Evolutionary conservation across 2,797 vertebrate genomes (phyloP), one percentile per base, ranked within the genome.

Genomic region (Hoplostethus atlanticus): DNA sequence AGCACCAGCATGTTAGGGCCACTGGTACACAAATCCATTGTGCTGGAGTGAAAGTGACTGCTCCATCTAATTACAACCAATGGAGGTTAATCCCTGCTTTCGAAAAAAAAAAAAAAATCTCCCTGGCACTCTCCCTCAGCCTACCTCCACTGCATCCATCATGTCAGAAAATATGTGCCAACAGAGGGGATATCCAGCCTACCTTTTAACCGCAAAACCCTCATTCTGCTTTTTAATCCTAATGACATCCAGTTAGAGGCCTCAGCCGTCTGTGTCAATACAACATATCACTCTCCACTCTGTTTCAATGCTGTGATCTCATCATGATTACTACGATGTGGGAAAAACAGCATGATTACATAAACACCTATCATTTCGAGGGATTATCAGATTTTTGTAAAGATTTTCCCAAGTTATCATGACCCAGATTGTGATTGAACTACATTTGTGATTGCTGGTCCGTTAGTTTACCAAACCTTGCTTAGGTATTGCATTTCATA

Each of bases 21-120:
- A 53, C 46, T 15, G 34, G 31, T 21, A 57, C 56, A 77, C 70
- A 90, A 81, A 90, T 82, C 78, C 82, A 81, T 75, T 84, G 83
- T 79, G 57, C 52, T 77, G 53, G 60, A 81, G 73, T 51, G 67
- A 60, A 87, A 80, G 73, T 61, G 52, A 65, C 77, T 77, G 52
- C 66, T 86, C 68, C 72, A 79, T 93, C 86, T 91, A 91, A 91
- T 88, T 75, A 84, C 25, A 77, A 55, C 30, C 38, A 58, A 81
- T 74, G 57, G 63, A 79, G 69, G 80, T 86, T 90, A 85, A 89
- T 81, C 81, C 71, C 48, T 69, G 59, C 61, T 53, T 68, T 80
- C 40, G 13, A 40, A 28, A 4, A 50, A 44, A 76, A 61, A 69
- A 68, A 15, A 50, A 50, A 63, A 64, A 34, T 50, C 67, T 74